Base-by-base conservation (phyloP, 2,888 invertebrate species). In the Eupithecia subfuscata region DNA sequence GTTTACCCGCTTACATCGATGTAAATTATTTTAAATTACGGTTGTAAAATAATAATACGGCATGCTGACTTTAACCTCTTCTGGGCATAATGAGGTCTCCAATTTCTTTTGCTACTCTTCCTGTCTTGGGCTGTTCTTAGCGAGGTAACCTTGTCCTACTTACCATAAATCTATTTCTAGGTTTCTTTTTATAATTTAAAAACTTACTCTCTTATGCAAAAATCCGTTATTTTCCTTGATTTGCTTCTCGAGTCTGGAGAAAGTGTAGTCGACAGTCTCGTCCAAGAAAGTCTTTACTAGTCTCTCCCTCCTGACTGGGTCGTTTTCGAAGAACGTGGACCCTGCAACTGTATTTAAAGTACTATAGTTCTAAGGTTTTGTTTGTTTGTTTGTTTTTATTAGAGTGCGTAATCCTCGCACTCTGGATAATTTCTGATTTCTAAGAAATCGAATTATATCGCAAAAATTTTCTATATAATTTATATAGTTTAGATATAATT, bases 161-260 rank as follows among this genome's bases (percentile, higher is more conserved):
- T 52, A 52, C n/a, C n/a, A n/a, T n/a, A 52, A 18, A 48, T 48
- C n/a, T n/a, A n/a, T n/a, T 0, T n/a, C 1, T 11, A 7, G 18
- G 9, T 52, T n/a, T 12, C 1, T 18, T 52, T 52, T 52, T 1
- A 11, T 52, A 52, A 3, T 22, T 22, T 4, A 3, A 6, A 63
- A 25, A 63, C 9, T 63, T 63, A 63, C 63, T 89, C 91, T 90
- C 79, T 89, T 90, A 70, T 79, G 83, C 74, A 92, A 91, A 81
- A 82, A 87, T 74, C 93, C 93, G 37, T 90, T 89, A 75, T 90
- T 89, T 4, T 87, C 85, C 52, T 88, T 86, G 18, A 93, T 82
- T 34, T 89, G 85, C 73, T 90, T 90, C 78, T 93, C 92, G 74
- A 93, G 89, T 77, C 90, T 88, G 9, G 89, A 86, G 79, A 90